Evolutionary conservation across 2,888 invertebrate genomes (phyloP).

Genomic region (Nineta flava): DNA sequence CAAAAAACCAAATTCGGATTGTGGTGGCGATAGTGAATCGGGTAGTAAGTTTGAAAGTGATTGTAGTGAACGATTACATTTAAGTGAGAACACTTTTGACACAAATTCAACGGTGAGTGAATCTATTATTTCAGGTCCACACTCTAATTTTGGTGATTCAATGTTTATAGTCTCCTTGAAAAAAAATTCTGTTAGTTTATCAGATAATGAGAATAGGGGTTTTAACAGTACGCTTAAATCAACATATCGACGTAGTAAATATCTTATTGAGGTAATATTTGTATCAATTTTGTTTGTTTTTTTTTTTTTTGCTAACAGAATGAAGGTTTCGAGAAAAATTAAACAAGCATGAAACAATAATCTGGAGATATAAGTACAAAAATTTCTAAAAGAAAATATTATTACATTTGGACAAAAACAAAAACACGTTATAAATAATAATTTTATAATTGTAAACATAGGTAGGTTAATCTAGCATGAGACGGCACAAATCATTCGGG

Average conservation of each 20-base stretch:
- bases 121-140: neutral
- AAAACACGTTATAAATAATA: too few relatives aligned
- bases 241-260: constrained; percentile 20
- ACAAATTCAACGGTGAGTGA: neutral
- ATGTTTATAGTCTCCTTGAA: neutral
- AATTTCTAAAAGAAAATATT: too few relatives aligned
- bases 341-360: too few relatives aligned
- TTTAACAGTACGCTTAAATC: constrained; percentile 20
- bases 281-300: neutral
- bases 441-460: too few relatives aligned
- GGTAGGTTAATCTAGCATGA: too few relatives aligned
- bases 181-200: neutral
- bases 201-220: constrained; percentile 12
- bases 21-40: neutral
- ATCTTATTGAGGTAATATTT: constrained; percentile 9
- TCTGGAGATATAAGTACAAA: too few relatives aligned
- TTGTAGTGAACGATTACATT: neutral
- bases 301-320: neutral
- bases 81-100: neutral
- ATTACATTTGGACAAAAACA: too few relatives aligned
- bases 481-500: too few relatives aligned
- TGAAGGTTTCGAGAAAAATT: too few relatives aligned
- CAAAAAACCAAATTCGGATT: neutral
- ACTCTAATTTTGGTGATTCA: neutral
- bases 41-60: neutral